phyloP scores from a whole-genome alignment of 2,888 invertebrate genomes.

The Melinopterus prodromus region DNA sequence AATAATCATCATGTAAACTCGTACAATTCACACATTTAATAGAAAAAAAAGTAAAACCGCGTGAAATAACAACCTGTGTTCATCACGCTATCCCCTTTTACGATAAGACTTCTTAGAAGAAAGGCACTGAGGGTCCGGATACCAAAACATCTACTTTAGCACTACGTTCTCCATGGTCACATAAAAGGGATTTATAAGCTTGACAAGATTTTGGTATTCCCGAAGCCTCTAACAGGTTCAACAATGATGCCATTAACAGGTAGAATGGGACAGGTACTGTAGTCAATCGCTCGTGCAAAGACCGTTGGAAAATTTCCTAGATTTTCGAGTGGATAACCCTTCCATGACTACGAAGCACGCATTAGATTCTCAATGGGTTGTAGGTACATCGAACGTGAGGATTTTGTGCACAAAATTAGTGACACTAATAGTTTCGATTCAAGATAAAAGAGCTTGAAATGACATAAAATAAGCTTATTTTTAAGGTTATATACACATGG shows the following conservation, averaged over 20 bases:
- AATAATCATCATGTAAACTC: background rate
- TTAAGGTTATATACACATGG: background rate
- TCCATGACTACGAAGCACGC: background rate
- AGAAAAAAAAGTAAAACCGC: background rate
- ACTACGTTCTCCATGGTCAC: background rate
- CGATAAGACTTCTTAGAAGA: background rate
- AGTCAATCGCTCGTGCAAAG: background rate
- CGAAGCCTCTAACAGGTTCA: background rate
- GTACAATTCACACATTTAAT: background rate
- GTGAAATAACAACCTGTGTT: background rate
- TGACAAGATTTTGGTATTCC: background rate
- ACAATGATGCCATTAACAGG: conserved; percentile 4
- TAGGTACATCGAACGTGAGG: background rate
- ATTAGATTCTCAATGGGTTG: background rate
- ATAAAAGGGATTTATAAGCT: too few relatives aligned
- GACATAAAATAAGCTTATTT: background rate
- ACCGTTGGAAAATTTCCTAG: background rate
- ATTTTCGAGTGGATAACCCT: background rate
- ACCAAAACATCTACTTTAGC: background rate
- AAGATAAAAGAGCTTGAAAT: background rate
- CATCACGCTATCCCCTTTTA: background rate
- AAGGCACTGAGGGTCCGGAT: background rate
- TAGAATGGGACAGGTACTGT: background rate
- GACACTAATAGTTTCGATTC: background rate
- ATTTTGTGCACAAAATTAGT: background rate